Conservation (phyloP, 2,888 invertebrate species). For the Heliconius ismenius region DNA sequence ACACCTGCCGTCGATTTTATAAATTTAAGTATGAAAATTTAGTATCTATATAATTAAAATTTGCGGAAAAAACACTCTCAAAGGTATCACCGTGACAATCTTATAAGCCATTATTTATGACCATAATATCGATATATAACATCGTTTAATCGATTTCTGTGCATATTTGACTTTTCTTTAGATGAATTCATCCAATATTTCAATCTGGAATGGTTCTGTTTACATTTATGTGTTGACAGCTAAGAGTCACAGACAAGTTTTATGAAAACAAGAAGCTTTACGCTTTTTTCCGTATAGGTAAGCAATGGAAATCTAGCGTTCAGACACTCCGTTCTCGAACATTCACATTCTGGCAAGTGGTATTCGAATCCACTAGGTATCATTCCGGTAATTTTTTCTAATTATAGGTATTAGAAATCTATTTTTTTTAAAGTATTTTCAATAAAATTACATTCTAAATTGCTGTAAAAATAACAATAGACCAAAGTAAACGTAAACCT, state of each 20-base stretch:
- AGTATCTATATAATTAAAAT: constrained; percentile 6
- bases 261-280: not conserved
- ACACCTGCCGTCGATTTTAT: constrained; percentile 47
- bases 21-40: constrained; percentile 16
- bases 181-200: not conserved
- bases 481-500: not conserved
- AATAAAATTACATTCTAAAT: no score
- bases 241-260: not conserved
- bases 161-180: constrained; percentile 7
- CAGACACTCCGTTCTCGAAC: not conserved
- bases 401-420: no score
- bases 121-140: not conserved
- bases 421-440: no score
- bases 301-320: not conserved
- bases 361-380: not conserved
- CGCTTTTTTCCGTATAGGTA: not conserved
- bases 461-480: not conserved
- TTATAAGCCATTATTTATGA: constrained; percentile 8
- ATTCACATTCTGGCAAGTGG: not conserved
- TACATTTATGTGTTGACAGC: constrained; percentile 1
- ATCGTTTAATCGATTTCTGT: constrained; percentile 9
- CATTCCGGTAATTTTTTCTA: not conserved
- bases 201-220: constrained; percentile 6
- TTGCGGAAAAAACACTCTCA: not conserved
- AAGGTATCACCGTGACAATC: not conserved